Evolutionary conservation across 2,113 vertebrate genomes (phyloP), one percentile per base, ranked within the genome.

Genomic region (Tupaia chinensis): DNA sequence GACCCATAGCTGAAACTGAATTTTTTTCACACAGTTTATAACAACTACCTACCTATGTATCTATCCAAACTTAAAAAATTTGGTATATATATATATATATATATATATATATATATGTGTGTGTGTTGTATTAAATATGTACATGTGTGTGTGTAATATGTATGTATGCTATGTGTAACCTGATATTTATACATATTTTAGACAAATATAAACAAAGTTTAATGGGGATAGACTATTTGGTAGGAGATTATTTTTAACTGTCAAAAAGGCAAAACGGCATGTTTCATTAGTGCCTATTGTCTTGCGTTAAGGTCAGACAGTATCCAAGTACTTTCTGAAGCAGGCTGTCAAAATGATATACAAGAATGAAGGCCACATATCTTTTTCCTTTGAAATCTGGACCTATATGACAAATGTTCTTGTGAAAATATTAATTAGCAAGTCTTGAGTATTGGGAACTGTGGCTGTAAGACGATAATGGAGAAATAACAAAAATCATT

Each of bases 401-500:
- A 73, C 54, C 53, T 80, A 90, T 0, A 4, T 70, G 69, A 95
- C 69, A 65, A 82, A 68, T 34, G 78, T 68, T 95, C 81, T 91
- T 73, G 29, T 91, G 60, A 94, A 96, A 95, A 91, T 86, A 95
- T 89, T 90, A 95, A 94, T 94, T 83, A 94, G 29, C 61, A 79
- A 89, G 54, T 88, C 82, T 73, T 78, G 32, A 23, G 32, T 93
- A 32, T 66, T 56, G 54, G 19, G 32, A 96, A 96, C 63, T 9
- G 34, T 74, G 92, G 54, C 74, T 7, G 15, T 85, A 27, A 87
- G 68, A 65, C 29, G 53, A n/a, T 4, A 82, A 32, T 2, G 53
- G 20, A 93, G 0, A 85, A 44, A 77, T 3, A 77, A 27, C 19
- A 80, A 94, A 93, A 93, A 58, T 7, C 14, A 16, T 68, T 63